phyloP scores from a whole-genome alignment of 2,888 invertebrate genomes.

The Acanthosepion pharaonis region DNA sequence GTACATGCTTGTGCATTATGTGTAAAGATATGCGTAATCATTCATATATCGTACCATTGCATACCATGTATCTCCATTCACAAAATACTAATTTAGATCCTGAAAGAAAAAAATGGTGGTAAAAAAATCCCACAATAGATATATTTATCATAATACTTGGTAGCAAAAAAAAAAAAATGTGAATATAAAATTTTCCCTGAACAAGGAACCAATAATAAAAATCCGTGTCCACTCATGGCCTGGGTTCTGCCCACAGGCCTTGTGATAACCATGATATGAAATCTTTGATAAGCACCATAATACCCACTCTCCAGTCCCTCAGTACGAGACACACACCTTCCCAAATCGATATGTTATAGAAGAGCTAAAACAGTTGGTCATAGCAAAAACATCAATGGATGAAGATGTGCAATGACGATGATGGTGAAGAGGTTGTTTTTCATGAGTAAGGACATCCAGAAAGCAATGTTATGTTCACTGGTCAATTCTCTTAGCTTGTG shows the following conservation, averaged over 20 bases:
- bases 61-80: not conserved
- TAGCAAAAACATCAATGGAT: not conserved
- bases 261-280: not conserved
- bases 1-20: no score
- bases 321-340: not conserved
- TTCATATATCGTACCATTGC: not conserved
- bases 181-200: not conserved
- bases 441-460: not conserved
- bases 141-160: not conserved
- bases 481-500: no score
- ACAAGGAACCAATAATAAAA: not conserved
- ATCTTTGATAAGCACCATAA: slow-evolving; percentile 33
- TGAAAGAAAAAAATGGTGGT: not conserved
- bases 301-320: not conserved
- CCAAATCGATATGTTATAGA: not conserved
- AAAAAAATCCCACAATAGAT: not conserved
- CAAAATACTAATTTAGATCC: not conserved
- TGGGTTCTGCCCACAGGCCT: not conserved
- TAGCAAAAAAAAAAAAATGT: not conserved
- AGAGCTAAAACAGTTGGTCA: not conserved
- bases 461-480: no score
- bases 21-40: no score
- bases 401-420: not conserved
- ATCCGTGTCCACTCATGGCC: not conserved
- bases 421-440: not conserved